Percentiles rank a stretch among this genome's conserved stretches.
Conservation (phyloP, 1,140 invertebrate genomes). For the Grapholita molesta region DNA sequence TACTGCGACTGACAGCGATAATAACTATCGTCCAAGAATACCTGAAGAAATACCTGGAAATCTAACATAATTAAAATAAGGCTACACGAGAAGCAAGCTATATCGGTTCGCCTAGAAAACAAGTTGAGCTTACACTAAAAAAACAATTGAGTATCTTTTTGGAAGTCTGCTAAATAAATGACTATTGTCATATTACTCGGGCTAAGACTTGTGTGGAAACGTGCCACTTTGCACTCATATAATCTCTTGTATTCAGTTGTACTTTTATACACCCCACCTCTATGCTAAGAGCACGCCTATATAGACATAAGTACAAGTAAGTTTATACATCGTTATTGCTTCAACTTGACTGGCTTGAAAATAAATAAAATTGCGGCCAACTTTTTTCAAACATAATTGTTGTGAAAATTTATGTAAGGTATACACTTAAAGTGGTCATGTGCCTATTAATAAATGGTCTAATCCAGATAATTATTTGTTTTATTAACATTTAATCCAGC, state of each 20-base stretch:
- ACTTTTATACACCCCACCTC: not conserved
- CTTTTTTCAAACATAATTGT: constrained; percentile 1
- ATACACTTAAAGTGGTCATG: constrained; percentile 14
- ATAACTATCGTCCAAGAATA: no score
- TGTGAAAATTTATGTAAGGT: not conserved
- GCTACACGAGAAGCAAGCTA: no score
- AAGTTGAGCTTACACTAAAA: no score
- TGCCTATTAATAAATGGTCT: constrained; percentile 15
- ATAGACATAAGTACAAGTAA: not conserved
- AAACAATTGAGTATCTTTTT: no score
- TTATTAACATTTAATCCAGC: no score
- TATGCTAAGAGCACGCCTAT: not conserved
- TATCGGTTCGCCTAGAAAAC: no score
- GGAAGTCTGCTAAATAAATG: no score
- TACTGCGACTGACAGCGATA: no score
- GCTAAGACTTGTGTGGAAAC: no score
- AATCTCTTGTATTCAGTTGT: not conserved
- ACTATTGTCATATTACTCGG: no score
- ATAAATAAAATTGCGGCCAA: not conserved
- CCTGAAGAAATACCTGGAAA: no score
- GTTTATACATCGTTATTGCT: not conserved
- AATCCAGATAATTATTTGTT: constrained; percentile 2
- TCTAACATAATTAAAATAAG: no score
- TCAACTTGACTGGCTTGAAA: not conserved
- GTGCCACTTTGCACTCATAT: not conserved